phyloP scores from a whole-genome alignment of 2,888 invertebrate genomes.

The Polyploca ridens region DNA sequence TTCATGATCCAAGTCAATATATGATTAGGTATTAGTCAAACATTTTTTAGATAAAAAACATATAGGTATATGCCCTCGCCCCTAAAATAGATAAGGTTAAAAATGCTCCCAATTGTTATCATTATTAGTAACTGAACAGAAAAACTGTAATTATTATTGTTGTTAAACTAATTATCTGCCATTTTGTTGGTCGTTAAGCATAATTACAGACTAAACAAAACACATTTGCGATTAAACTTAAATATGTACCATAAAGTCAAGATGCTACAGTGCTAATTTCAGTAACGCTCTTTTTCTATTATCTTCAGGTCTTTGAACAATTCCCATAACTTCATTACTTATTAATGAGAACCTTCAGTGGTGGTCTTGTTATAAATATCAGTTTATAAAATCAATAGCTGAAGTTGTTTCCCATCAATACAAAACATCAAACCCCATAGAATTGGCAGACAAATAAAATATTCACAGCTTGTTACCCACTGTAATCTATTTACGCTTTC shows the following conservation, averaged over 20 bases:
- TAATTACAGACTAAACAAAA: not conserved
- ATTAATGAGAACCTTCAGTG: not conserved
- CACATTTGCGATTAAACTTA: not conserved
- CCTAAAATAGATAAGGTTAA: not conserved
- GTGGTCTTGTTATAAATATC: not conserved
- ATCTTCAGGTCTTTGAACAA: not conserved
- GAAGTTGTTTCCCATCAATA: not conserved
- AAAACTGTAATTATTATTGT: not conserved
- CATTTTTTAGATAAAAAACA: not conserved
- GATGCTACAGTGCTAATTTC: not conserved
- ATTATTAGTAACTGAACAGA: not conserved
- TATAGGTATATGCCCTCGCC: not conserved
- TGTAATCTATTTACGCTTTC: constrained; percentile 40
- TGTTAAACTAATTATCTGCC: not conserved
- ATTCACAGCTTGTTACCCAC: constrained; percentile 50
- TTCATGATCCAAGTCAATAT: not conserved
- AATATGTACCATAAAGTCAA: not conserved
- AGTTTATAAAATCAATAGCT: constrained; percentile 7
- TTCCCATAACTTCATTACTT: too few species aligned
- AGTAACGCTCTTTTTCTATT: not conserved
- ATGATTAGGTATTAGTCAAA: not conserved
- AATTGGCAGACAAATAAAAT: constrained; percentile 37
- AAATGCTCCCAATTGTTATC: not conserved
- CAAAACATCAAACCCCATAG: not conserved
- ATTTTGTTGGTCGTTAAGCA: not conserved